Base-by-base conservation (phyloP, 1,140 invertebrate species). In the Drosophila ogumai region DNA sequence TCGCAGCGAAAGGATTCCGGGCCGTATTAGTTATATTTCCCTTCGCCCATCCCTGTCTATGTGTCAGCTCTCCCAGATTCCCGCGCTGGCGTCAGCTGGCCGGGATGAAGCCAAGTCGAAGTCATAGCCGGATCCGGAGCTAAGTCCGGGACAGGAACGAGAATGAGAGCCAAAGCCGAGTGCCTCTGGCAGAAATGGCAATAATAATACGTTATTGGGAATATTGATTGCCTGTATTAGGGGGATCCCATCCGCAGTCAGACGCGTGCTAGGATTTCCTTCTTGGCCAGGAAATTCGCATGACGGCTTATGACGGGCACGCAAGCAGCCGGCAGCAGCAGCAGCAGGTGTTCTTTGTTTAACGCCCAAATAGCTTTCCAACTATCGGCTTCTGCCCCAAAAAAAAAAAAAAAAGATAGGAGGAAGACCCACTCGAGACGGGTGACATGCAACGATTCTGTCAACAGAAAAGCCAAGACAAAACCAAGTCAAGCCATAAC, bases 161-260 rank as follows among this genome's bases (percentile, higher is more conserved):
- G 57, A 81, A 78, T 64, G 67, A 76, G 52, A 50, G 22, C 44
- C 31, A 46, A 47, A 64, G 50, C 74, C 36, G 57, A 63, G 52
- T 41, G 50, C 71, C 60, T 34, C 72, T 69, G 38, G 58, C 56
- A 60, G 64, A 41, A 86, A 78, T 67, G 82, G 71, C 79, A 79
- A 86, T 76, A 79, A 79, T 82, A 79, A 86, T 87, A 87, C 71
- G 68, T 81, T 86, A 86, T 86, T 82, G 79, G 71, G 69, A 75
- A 82, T 86, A 81, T 86, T 81, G 82, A 86, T 86, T 81, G 79
- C 61, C 64, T 64, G 69, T 59, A 68, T 76, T 79, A 79, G 71
- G 17, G 41, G 68, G 28, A 32, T 41, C 43, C 64, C 64, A 47
- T 55, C 34, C 49, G 31, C 9, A 44, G 12, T 13, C 38, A 44